A percentile compares a stretch with the other conserved stretches of the same genome.
phyloP scores from a whole-genome alignment of 2,888 invertebrate genomes.

The Allygus modestus region DNA sequence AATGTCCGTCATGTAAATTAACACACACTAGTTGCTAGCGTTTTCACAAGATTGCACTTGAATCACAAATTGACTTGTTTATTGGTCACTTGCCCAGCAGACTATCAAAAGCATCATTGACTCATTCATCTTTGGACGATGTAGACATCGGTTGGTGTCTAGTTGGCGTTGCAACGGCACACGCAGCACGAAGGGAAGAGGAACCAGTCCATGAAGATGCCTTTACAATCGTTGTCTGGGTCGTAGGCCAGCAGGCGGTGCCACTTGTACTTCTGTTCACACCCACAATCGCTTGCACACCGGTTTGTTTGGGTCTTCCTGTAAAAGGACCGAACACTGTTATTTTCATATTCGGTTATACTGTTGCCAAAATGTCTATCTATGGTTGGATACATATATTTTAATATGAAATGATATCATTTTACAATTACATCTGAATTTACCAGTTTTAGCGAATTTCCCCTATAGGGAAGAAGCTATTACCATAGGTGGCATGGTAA shows the following conservation, averaged over 20 bases:
- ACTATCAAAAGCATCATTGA: not conserved
- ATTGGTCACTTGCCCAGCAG: too few species aligned
- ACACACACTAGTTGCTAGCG: not conserved
- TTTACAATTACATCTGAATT: too few species aligned
- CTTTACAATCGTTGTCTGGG: conserved; percentile 94
- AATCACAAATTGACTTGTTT: not conserved
- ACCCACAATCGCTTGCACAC: conserved; percentile 91
- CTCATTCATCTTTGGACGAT: conserved; percentile 21
- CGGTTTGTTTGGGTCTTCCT: conserved; percentile 89
- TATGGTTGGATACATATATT: too few species aligned
- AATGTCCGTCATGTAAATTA: not conserved
- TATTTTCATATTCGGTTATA: too few species aligned
- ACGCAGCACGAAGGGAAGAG: conserved; percentile 95
- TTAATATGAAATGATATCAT: too few species aligned
- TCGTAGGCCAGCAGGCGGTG: conserved; percentile 94
- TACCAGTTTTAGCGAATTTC: too few species aligned
- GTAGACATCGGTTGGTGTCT: too few species aligned
- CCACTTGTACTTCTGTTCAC: conserved; percentile 93
- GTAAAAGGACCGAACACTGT: conserved; percentile 72
- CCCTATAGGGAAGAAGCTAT: too few species aligned
- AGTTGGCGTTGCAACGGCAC: conserved; percentile 78
- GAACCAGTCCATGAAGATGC: conserved; percentile 97
- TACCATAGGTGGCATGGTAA: too few species aligned
- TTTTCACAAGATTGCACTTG: not conserved
- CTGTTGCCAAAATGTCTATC: too few species aligned